Percentiles rank a stretch among this genome's conserved stretches.
Conservation (phyloP, 2,113 vertebrate genomes). For the Polypterus bichir region DNA sequence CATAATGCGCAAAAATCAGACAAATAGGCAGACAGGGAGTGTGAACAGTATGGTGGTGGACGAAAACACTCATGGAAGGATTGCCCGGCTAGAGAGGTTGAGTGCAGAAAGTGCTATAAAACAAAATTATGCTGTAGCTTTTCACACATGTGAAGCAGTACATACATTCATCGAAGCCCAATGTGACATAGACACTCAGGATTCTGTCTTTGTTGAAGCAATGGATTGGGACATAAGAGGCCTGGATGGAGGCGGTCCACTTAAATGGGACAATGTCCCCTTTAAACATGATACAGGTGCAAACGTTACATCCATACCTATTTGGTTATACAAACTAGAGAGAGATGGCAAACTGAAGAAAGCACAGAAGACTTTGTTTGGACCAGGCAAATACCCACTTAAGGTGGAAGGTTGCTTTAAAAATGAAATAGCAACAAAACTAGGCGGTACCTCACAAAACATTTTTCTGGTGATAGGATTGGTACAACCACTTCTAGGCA, state of each 20-base stretch:
- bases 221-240: too few species aligned
- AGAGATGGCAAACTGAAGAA: conserved; percentile 1
- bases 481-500: too few species aligned
- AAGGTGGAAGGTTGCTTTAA: not conserved
- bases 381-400: conserved; percentile 2
- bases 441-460: too few species aligned
- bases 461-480: too few species aligned
- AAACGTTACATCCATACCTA: not conserved
- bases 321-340: not conserved
- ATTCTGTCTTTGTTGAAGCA: too few species aligned
- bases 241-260: conserved; percentile 1
- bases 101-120: conserved; percentile 13
- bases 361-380: not conserved
- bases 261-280: conserved; percentile 4
- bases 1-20: not conserved
- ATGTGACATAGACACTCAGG: too few species aligned
- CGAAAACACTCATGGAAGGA: conserved; percentile 13
- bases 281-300: conserved; percentile 8
- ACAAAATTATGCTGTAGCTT: conserved; percentile 8
- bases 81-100: conserved; percentile 13
- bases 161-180: too few species aligned
- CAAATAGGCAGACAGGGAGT: conserved; percentile 8
- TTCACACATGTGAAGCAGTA: not conserved
- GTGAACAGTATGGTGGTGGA: conserved; percentile 5
- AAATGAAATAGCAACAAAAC: not conserved